phyloP scores from a whole-genome alignment of 2,888 invertebrate genomes.

The Nematopogon swammerdamellus region DNA sequence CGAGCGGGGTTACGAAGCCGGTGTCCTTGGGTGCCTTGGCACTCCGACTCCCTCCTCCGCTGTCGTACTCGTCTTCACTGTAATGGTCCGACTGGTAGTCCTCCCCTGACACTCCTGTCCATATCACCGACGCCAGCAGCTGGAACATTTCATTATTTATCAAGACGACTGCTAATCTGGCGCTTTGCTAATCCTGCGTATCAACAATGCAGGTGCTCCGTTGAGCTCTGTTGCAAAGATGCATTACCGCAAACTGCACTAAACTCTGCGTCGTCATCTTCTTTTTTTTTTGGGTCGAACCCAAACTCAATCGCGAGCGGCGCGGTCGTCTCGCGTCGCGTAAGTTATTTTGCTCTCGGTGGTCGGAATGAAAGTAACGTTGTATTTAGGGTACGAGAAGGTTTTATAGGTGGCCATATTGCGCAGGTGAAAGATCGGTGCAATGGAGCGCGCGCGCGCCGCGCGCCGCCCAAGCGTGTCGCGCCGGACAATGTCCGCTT shows the following conservation, averaged over 20 bases:
- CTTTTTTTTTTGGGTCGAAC: neutral
- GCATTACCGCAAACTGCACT: slow-evolving; percentile 22
- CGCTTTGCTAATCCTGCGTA: too few relatives aligned
- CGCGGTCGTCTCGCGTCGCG: neutral
- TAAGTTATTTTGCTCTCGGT: slow-evolving; percentile 38
- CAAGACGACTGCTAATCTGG: too few relatives aligned
- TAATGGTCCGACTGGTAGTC: slow-evolving; percentile 11
- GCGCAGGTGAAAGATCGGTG: slow-evolving; percentile 54
- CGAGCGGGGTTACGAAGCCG: slow-evolving; percentile 51
- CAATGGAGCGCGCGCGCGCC: slow-evolving; percentile 45
- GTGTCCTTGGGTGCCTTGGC: slow-evolving; percentile 17
- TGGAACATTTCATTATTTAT: slow-evolving; percentile 21
- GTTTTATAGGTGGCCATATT: slow-evolving; percentile 55
- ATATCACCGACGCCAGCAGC: slow-evolving; percentile 41
- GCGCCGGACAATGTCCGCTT: slow-evolving; percentile 49
- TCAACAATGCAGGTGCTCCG: too few relatives aligned
- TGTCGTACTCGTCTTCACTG: slow-evolving; percentile 6
- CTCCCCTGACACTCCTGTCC: slow-evolving; percentile 30
- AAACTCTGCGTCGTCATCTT: slow-evolving; percentile 21
- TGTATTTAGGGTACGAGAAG: slow-evolving; percentile 47
- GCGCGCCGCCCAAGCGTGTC: slow-evolving; percentile 47
- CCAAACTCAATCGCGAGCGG: neutral
- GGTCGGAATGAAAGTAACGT: slow-evolving; percentile 51
- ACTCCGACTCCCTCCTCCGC: slow-evolving; percentile 2
- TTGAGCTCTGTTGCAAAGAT: too few relatives aligned